Evolutionary conservation across 2,113 vertebrate genomes (phyloP).

Genomic region (Malurus elegans): DNA sequence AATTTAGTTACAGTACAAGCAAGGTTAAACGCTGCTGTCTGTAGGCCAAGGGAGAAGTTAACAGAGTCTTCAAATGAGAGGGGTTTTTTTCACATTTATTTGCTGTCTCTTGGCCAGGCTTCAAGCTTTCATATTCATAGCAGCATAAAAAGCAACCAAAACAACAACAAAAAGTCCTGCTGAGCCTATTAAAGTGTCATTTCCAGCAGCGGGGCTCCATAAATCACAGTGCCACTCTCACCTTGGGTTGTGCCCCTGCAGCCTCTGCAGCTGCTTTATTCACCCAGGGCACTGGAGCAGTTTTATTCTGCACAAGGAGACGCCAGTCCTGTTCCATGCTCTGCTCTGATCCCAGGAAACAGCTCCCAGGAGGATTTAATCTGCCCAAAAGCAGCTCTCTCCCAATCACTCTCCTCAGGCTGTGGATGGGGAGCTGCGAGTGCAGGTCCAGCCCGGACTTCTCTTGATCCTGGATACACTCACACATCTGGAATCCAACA

Average conservation of each 20-base stretch:
- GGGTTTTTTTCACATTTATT: neutral
- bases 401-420: neutral
- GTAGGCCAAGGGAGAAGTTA: neutral
- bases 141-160: neutral
- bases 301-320: neutral
- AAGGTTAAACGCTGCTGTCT: constrained; percentile 25
- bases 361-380: neutral
- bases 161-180: neutral
- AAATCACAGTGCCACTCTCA: neutral
- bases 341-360: neutral
- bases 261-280: neutral
- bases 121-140: neutral
- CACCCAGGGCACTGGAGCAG: neutral
- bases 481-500: neutral
- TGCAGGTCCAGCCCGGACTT: neutral
- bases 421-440: neutral
- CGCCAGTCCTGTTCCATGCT: rapidly evolving
- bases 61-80: neutral
- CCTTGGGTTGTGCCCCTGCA: neutral
- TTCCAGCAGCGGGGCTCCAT: neutral
- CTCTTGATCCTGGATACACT: neutral
- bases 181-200: constrained; percentile 17
- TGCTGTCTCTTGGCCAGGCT: neutral
- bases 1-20: neutral
- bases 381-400: rapidly evolving